Evolutionary conservation across 2,888 invertebrate species (phyloP).

Genomic region (Chalcosyrphus nemorum): DNA sequence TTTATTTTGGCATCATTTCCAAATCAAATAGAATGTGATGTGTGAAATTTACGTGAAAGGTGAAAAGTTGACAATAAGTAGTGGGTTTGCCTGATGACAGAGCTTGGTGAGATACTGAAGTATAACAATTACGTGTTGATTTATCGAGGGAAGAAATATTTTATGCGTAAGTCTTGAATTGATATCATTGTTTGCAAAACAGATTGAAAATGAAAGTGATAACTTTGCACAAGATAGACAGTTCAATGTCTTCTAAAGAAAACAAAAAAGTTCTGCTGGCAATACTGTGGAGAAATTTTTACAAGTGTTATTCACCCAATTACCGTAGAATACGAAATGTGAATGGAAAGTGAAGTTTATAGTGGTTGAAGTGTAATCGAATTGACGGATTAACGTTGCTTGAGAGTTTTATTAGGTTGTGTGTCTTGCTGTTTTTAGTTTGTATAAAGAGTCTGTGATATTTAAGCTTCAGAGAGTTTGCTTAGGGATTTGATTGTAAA

Average conservation of each 20-base stretch:
- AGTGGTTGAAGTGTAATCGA: neutral
- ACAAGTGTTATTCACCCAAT: neutral
- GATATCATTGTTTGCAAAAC: slow-evolving; percentile 22
- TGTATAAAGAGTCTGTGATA: too few species aligned
- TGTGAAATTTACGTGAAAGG: slow-evolving; percentile 55
- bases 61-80: slow-evolving; percentile 57
- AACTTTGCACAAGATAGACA: neutral
- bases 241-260: neutral
- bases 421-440: too few species aligned
- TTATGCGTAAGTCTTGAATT: slow-evolving; percentile 1
- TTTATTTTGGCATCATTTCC: slow-evolving; percentile 20
- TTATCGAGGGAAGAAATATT: slow-evolving; percentile 1
- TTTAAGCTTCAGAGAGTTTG: too few species aligned
- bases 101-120: slow-evolving; percentile 24
- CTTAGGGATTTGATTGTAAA: too few species aligned
- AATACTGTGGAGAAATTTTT: slow-evolving; percentile 13
- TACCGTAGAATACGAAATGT: neutral
- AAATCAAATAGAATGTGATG: slow-evolving; percentile 55
- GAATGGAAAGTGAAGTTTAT: neutral
- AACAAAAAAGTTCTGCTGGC: slow-evolving; percentile 3
- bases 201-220: slow-evolving; percentile 51
- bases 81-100: slow-evolving; percentile 22
- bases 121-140: slow-evolving; percentile 29
- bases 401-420: too few species aligned
- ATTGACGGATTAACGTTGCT: neutral